Base-by-base conservation (phyloP, 2,888 invertebrate genomes). In the Spodoptera exigua region DNA sequence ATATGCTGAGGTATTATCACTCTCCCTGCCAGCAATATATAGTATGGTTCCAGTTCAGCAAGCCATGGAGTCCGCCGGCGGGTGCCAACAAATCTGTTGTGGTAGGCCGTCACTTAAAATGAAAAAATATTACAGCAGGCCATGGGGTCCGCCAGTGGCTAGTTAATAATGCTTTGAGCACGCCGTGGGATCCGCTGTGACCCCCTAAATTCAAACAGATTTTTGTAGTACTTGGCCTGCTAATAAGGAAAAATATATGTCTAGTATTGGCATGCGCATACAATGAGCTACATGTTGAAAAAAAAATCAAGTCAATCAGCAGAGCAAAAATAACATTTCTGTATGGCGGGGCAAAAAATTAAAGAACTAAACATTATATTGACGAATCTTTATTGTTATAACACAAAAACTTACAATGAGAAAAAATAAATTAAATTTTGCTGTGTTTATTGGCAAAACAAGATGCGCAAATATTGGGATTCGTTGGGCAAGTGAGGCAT, bases 381-480 rank as follows among this genome's bases (percentile, higher is more conserved):
- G n/a, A n/a, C n/a, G n/a, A n/a, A n/a, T n/a, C n/a, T n/a, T n/a
- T n/a, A n/a, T n/a, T n/a, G n/a, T n/a, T n/a, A n/a, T n/a, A n/a
- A n/a, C n/a, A n/a, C n/a, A n/a, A n/a, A n/a, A n/a, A n/a, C n/a
- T n/a, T n/a, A n/a, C n/a, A n/a, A n/a, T n/a, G n/a, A n/a, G n/a
- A n/a, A n/a, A n/a, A 46, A 35, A 46, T n/a, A 17, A 46, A 46
- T 17, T 46, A 17, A 18, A 35, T 46, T 35, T 35, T 46, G 4
- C 40, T 51, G 34, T 51, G 51, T 40, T 41, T 9, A 7, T 41
- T 41, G 3, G 51, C 41, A 34, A 51, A 51, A 41, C 41, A 52
- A 34, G 40, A 17, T 0, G 34, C 32, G 51, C 51, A 52, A 0
- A 48, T 21, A 37, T 21, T 37, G 0, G 21, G 48, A 48, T 48